Evolutionary conservation across 2,888 invertebrate species (phyloP), one percentile per base, ranked within the genome.

Genomic region (Drosophila recens): DNA sequence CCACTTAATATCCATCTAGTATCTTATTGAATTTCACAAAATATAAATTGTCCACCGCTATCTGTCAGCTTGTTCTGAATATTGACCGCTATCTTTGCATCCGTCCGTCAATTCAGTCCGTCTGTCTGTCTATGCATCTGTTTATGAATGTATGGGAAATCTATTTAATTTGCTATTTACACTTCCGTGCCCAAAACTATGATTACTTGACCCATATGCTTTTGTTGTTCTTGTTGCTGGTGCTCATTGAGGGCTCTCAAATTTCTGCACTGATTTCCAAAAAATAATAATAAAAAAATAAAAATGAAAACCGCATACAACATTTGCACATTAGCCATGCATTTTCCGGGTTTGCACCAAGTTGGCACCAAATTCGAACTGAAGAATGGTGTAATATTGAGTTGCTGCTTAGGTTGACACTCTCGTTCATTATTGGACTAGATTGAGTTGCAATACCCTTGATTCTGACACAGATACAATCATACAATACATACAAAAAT

Each of bases 191-290:
- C 43, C 52, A 42, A 62, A 73, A 58, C 42, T 30, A 51, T 38
- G 46, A 56, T 62, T 33, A 61, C 46, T 74, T 78, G 79, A 79
- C 78, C 77, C 70, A 78, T 56, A 68, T 76, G 49, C 34, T 34
- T 13, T 43, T 51, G 6, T 43, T 36, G 27, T 20, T 38, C 15
- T 45, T 56, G 34, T 57, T 66, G n/a, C 17, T 43, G n/a, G 10
- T 34, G 27, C 46, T 67, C 27, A 40, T 27, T 49, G 36, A 40
- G 64, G 36, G 48, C 20, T 70, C 77, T 84, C 88, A 64, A 58
- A 86, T 84, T 84, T 75, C 88, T 72, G 75, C 67, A 68, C 53
- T 52, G 54, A 82, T 88, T 87, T 87, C 86, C 61, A 64, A 83
- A 80, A 53, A 30, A 23, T 11, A 6, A 6, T 5, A 48, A 40